A percentile compares a stretch with the other conserved stretches of the same genome.
Conservation (phyloP, 2,888 invertebrate species). For the Neoascia interrupta region DNA sequence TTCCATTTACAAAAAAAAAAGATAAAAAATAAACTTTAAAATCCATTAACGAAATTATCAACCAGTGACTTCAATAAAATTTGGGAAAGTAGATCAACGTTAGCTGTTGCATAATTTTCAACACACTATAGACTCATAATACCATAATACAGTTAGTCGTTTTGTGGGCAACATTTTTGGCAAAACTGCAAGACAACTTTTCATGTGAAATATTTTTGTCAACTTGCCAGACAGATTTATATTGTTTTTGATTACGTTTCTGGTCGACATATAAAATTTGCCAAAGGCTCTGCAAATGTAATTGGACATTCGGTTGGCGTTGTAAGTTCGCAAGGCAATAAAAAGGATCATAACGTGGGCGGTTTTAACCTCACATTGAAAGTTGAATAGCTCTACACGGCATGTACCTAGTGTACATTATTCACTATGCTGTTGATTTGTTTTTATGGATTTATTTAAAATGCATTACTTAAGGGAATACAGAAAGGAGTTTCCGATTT, state of each 20-base stretch:
- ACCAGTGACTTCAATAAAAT: too few relatives aligned
- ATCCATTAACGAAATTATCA: too few relatives aligned
- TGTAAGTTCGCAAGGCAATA: conserved; percentile 22
- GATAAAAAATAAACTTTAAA: too few relatives aligned
- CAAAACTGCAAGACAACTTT: conserved; percentile 42
- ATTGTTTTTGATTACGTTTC: conserved; percentile 55
- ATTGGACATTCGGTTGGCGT: conserved; percentile 42
- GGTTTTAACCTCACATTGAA: background rate
- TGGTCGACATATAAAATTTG: conserved; percentile 44
- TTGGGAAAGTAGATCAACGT: too few relatives aligned
- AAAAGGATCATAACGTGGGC: conserved; percentile 36
- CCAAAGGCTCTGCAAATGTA: conserved; percentile 48
- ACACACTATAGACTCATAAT: conserved; percentile 32
- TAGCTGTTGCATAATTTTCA: conserved; percentile 54
- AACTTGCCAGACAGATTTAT: conserved; percentile 60
- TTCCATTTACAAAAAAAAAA: too few relatives aligned
- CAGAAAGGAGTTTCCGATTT: conserved; percentile 31
- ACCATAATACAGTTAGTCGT: conserved; percentile 31
- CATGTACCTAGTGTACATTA: too few relatives aligned
- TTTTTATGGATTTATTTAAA: conserved; percentile 42
- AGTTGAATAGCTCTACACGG: conserved; percentile 36
- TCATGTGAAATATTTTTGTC: conserved; percentile 59
- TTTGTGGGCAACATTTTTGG: conserved; percentile 43
- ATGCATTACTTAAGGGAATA: conserved; percentile 38
- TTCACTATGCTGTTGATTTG: too few relatives aligned